Base-by-base conservation (phyloP, 2,888 invertebrate species). In the Oxyteleia sp. region DNA sequence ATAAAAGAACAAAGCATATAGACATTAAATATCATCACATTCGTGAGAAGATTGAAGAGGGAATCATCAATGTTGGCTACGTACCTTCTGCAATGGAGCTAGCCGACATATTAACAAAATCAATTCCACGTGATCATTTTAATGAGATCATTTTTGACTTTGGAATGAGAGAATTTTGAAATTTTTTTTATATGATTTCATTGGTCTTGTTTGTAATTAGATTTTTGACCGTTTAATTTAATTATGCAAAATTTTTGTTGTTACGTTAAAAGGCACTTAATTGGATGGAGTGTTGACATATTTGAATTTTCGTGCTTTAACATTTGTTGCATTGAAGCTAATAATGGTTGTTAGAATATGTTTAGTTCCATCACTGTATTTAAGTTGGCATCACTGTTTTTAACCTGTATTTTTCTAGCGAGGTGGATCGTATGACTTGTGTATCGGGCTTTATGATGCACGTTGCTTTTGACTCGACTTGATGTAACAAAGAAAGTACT, bases 11-110 rank as follows among this genome's bases (percentile, higher is more conserved):
- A 3, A 74, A 80, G 11, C 74, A 72, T n/a, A 59, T 74, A 8
- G 66, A 80, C 23, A 18, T 80, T 0, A 55, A 64, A 2, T 80
- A 41, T 61, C 80, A 80, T 20, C 32, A 38, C 35, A 59, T 74
- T 7, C 80, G 80, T 15, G 80, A 80, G 18, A 72, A 66, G 32
- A 4, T 51, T 10, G 41, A 61, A 18, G 43, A 72, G 0, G 55
- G 35, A 1, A 23, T 20, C 3, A 53, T 72, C 26, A 43, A 51
- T 8, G 23, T 72, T 8, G 15, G 5, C 15, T 72, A 23, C 13
- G 15, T 72, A 20, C 15, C 59, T 0, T 18, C 72, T 8, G 13
- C 32, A 4, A 5, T n/a, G 3, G 20, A 72, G 20, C 23, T 61
- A 2, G 72, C 72, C 1, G 61, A 72, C 11, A 4, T 72, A 5